Base-by-base conservation (phyloP, 2,797 vertebrate genomes). In the Parotocinclus haroldoi region DNA sequence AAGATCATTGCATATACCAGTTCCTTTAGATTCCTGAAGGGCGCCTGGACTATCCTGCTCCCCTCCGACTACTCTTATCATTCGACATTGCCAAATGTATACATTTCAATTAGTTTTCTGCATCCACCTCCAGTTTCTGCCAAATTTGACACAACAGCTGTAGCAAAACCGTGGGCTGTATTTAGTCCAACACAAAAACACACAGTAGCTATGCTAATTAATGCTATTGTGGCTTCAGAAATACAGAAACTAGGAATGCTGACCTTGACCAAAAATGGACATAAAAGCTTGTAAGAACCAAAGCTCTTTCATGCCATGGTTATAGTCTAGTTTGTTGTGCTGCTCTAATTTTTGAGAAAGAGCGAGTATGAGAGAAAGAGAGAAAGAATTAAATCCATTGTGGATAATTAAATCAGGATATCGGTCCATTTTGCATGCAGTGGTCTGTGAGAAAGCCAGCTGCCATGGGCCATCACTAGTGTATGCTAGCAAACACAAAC, bases 401-500 rank as follows among this genome's bases (percentile, higher is more conserved):
- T 39, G 81, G 85, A 76, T 81, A 87, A 83, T 86, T 89, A 85
- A 84, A 86, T 85, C 77, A 80, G 81, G 78, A 87, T 85, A 86
- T 85, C 81, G 82, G 81, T 67, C 83, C 84, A 85, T 88, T 89
- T 85, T 87, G 87, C 80, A 89, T 86, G 87, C 89, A 89, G 84
- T 85, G 84, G 87, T 84, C 84, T 89, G 86, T 88, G 86, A 86
- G 88, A 88, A 86, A 75, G 82, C 83, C 89, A 89, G 87, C 86
- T 89, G 87, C 86, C 74, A 73, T 68, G 70, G 81, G 85, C 86
- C 73, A 83, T 80, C 73, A 63, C 77, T 80, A 78, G 80, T 79
- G 79, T 78, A 81, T 79, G 80, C 72, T 64, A 50, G 68, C 80
- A 60, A 79, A 80, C 79, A 84, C 81, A 81, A 82, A 84, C 81